A percentile compares a stretch with the other conserved stretches of the same genome.
Evolutionary conservation across 1,140 invertebrate genomes (phyloP).

Genomic region (Hylaeus volcanicus): DNA sequence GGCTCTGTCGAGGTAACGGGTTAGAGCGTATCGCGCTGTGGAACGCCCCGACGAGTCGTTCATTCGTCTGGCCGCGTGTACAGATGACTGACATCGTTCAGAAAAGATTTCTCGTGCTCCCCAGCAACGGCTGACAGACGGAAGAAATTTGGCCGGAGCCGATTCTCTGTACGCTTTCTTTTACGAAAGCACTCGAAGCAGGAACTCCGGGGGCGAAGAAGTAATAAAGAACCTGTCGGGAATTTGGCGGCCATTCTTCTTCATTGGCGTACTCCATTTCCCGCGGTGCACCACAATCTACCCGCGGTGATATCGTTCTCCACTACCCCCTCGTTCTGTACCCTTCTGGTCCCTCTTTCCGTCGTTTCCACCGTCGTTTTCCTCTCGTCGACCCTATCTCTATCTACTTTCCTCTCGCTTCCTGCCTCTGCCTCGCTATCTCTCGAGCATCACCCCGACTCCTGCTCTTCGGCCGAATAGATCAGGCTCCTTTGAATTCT

Average conservation of each 20-base stretch:
- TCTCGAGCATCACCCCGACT: conserved; percentile 14
- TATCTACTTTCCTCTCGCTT: neutral
- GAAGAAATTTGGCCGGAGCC: conserved; percentile 57
- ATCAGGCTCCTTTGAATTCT: conserved; percentile 56
- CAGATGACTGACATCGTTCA: conserved; percentile 44
- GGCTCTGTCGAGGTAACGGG: neutral
- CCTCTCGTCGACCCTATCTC: neutral
- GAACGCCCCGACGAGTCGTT: conserved; percentile 2
- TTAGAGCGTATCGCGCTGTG: neutral
- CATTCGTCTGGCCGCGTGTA: conserved; percentile 44
- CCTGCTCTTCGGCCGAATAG: conserved; percentile 22
- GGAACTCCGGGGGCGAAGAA: conserved; percentile 46
- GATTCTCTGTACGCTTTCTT: conserved; percentile 33
- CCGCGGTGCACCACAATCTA: conserved; percentile 60
- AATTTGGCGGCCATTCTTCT: conserved; percentile 67
- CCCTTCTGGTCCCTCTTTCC: neutral
- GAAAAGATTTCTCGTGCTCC: conserved; percentile 44
- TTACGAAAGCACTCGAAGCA: conserved; percentile 35
- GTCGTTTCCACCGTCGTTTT: conserved; percentile 5
- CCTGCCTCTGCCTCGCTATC: neutral
- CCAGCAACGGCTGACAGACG: conserved; percentile 17
- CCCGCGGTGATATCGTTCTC: conserved; percentile 51
- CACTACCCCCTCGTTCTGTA: neutral
- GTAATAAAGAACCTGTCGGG: conserved; percentile 67
- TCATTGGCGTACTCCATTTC: conserved; percentile 67